Base-by-base conservation (phyloP, 1,140 invertebrate genomes). In the Temnothorax nylanderi region DNA sequence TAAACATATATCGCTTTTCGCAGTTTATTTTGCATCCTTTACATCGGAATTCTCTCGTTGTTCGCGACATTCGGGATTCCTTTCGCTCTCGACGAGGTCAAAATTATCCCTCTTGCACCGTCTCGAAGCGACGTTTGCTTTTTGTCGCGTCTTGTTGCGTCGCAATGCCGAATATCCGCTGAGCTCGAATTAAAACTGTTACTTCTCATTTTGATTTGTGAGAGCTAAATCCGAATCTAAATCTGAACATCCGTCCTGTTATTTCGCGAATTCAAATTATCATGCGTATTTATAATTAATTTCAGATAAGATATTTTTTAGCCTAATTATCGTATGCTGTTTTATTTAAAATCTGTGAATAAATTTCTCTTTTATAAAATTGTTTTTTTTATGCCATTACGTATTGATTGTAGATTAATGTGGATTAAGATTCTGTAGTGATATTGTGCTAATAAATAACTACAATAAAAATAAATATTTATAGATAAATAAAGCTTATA, bases 121-220 rank as follows among this genome's bases (percentile, higher is more conserved):
- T 21, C 21, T n/a, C 7, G 44, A 1, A 51, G 13, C 65, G 32
- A 60, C 56, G 47, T 56, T 76, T 64, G 13, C 49, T 7, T 87
- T 85, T 85, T 51, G 58, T 84, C 64, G 64, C 41, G 34, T 54
- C 71, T 67, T 60, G 34, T 64, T 72, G n/a, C 47, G 2, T 21
- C 34, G 71, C 82, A 49, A 72, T 67, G 72, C 51, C 62, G 49
- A 75, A 21, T 80, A 41, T 71, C 8, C 74, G 11, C 0, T 32
- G 86, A 81, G 54, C 69, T 88, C 49, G 71, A 82, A 87, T 90
- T 82, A 84, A 88, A 88, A 88, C 51, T 86, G 76, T 72, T 86
- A 86, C 64, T 86, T 89, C 64, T 56, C 64, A 67, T 84, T 84
- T 82, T 78, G 62, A 88, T 89, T 65, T 37, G 37, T 4, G 18